phyloP scores from a whole-genome alignment of 2,113 vertebrate species.

The Takifugu bimaculatus region DNA sequence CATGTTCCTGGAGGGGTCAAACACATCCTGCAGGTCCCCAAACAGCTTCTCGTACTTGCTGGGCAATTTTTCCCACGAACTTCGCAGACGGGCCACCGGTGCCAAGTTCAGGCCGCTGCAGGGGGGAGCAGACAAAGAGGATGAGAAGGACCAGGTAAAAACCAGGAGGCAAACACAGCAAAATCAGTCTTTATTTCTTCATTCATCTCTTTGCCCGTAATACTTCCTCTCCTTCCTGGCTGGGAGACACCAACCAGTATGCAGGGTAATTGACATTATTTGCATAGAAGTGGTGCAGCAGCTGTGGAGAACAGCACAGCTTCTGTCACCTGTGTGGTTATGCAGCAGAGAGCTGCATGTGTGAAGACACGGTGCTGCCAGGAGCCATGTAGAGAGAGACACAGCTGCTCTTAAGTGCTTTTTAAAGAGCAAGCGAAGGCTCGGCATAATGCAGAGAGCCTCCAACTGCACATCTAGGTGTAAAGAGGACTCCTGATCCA shows the following conservation, averaged over 20 bases:
- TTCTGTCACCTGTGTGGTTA: slow-evolving; percentile 21
- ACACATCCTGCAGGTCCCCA: slow-evolving; percentile 92
- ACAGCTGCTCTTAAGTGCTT: slow-evolving; percentile 21
- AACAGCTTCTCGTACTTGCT: slow-evolving; percentile 97
- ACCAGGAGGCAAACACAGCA: background rate
- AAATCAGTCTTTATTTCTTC: background rate
- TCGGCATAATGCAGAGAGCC: slow-evolving; percentile 1
- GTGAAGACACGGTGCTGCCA: slow-evolving; percentile 9
- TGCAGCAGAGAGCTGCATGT: slow-evolving; percentile 41
- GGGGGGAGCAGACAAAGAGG: slow-evolving; percentile 2
- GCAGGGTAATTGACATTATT: background rate
- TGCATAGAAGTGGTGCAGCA: background rate
- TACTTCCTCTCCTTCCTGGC: background rate
- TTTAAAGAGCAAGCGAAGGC: slow-evolving; percentile 14
- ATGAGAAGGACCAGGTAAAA: background rate
- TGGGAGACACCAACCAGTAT: background rate
- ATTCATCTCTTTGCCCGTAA: background rate
- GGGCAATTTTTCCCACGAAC: slow-evolving; percentile 94
- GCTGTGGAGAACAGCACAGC: background rate
- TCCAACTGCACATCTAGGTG: background rate
- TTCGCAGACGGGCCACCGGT: slow-evolving; percentile 86
- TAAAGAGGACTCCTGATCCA: background rate
- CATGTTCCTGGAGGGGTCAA: slow-evolving; percentile 97
- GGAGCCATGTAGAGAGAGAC: slow-evolving; percentile 18
- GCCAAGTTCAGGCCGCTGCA: slow-evolving; percentile 91